Evolutionary conservation across 2,113 vertebrate genomes (phyloP).

Genomic region (Paralichthys olivaceus): DNA sequence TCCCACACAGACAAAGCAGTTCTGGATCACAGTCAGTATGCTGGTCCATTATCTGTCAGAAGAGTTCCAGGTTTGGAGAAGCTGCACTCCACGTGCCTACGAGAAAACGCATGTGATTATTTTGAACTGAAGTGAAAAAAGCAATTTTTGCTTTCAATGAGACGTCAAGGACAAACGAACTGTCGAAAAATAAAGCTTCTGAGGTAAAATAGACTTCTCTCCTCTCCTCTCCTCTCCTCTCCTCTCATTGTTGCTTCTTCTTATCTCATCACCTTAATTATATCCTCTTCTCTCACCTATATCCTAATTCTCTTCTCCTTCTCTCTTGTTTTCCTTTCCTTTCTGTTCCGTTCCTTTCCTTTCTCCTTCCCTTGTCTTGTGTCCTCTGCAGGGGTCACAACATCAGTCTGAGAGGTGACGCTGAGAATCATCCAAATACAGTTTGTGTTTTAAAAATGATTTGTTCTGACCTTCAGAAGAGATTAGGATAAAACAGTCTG

Average conservation of each 20-base stretch:
- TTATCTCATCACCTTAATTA: neutral
- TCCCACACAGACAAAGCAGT: constrained; percentile 13
- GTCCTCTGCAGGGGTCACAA: too few species aligned
- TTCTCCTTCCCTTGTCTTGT: too few species aligned
- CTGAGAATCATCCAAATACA: too few species aligned
- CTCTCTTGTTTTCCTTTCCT: too few species aligned
- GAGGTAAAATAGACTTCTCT: neutral
- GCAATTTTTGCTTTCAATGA: constrained; percentile 20
- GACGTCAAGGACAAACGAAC: constrained; percentile 43
- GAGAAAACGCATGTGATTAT: constrained; percentile 22
- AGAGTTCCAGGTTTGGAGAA: neutral
- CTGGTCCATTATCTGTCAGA: neutral
- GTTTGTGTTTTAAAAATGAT: too few species aligned
- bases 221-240: neutral
- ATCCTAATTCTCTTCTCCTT: too few species aligned
- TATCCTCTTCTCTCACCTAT: too few species aligned
- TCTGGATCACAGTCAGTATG: constrained; percentile 6
- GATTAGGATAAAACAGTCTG: neutral
- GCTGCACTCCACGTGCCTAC: neutral
- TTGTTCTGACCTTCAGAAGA: neutral
- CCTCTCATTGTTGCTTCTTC: neutral
- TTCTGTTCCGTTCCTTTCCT: too few species aligned
- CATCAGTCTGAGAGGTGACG: too few species aligned
- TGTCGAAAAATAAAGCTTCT: constrained; percentile 15
- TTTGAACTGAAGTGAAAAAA: constrained; percentile 7